These are phyloP conservation scores for Grapholita molesta DNA, from an alignment of 1,140 invertebrate genomes.

Conservation along the genomic window DNA sequence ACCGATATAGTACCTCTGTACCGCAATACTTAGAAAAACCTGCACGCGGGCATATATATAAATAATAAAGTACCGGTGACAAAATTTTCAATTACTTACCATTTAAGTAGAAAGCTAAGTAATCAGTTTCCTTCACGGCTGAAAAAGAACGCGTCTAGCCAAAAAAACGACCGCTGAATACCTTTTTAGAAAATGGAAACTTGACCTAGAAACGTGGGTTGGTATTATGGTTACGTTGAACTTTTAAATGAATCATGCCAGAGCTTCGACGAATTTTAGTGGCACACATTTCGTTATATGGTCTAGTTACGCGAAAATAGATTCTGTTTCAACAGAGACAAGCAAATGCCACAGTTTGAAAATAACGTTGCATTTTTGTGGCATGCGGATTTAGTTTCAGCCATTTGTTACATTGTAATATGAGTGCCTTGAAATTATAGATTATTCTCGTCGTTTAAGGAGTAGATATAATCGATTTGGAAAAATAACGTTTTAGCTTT, in stretches of 20 bases:
- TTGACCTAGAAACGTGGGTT: constrained; percentile 12
- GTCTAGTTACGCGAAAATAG: constrained; percentile 8
- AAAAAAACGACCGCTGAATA: constrained; percentile 6
- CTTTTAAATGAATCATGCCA: constrained; percentile 10
- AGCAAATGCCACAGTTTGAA: neutral
- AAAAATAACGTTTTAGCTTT: too few species aligned
- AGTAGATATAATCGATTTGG: too few species aligned
- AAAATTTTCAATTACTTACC: neutral
- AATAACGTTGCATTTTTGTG: constrained; percentile 1
- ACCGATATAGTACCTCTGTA: too few species aligned
- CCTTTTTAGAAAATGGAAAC: constrained; percentile 17
- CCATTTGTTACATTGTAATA: neutral
- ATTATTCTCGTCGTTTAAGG: neutral
- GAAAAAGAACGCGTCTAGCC: neutral
- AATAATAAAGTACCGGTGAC: too few species aligned
- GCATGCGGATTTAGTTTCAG: neutral
- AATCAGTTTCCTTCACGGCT: constrained; percentile 10
- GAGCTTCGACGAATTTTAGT: constrained; percentile 12
- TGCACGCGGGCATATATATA: too few species aligned
- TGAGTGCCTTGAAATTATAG: neutral
- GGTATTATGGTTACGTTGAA: constrained; percentile 16
- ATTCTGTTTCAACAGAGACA: neutral
- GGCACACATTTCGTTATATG: constrained; percentile 9
- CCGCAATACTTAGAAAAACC: too few species aligned
- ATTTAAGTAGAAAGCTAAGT: constrained; percentile 1